Evolutionary conservation across 2,888 invertebrate species (phyloP).

Genomic region (Ecliptopera silaceata): DNA sequence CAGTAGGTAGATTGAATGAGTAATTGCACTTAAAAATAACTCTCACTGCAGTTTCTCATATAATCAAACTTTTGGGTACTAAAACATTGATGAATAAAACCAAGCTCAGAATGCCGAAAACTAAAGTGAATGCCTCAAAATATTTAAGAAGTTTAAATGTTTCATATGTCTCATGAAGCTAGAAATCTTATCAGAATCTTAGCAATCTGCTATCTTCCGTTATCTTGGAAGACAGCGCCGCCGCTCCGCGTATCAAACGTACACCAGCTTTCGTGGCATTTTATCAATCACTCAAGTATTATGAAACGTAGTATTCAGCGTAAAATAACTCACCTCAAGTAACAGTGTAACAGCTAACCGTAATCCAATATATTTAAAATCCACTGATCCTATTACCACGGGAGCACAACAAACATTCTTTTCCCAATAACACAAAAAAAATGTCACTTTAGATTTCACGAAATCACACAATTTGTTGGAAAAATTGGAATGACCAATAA

Average conservation of each 20-base stretch:
- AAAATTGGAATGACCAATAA: constrained; percentile 46
- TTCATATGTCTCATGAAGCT: constrained; percentile 40
- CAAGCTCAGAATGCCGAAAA: neutral
- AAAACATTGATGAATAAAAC: constrained; percentile 48
- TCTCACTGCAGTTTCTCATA: constrained; percentile 60
- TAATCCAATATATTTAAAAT: constrained; percentile 77
- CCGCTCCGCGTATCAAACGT: constrained; percentile 58
- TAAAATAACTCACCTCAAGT: constrained; percentile 64
- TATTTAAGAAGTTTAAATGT: too few species aligned
- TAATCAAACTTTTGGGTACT: constrained; percentile 53
- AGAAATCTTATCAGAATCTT: constrained; percentile 73
- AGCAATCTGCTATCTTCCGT: constrained; percentile 75
- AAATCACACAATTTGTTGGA: constrained; percentile 55
- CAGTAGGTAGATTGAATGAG: constrained; percentile 37
- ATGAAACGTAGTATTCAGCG: constrained; percentile 1
- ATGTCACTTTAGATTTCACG: constrained; percentile 64
- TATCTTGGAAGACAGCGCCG: constrained; percentile 60
- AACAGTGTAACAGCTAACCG: constrained; percentile 70
- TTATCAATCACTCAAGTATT: constrained; percentile 29
- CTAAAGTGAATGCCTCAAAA: neutral
- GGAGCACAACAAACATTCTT: constrained; percentile 78
- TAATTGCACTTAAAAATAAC: constrained; percentile 48
- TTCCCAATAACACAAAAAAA: constrained; percentile 61
- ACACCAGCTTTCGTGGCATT: constrained; percentile 68
- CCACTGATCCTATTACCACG: constrained; percentile 78